These are phyloP conservation scores for Notospermus geniculatus DNA, from an alignment of 1,140 invertebrate genomes.

Conservation along the genomic window DNA sequence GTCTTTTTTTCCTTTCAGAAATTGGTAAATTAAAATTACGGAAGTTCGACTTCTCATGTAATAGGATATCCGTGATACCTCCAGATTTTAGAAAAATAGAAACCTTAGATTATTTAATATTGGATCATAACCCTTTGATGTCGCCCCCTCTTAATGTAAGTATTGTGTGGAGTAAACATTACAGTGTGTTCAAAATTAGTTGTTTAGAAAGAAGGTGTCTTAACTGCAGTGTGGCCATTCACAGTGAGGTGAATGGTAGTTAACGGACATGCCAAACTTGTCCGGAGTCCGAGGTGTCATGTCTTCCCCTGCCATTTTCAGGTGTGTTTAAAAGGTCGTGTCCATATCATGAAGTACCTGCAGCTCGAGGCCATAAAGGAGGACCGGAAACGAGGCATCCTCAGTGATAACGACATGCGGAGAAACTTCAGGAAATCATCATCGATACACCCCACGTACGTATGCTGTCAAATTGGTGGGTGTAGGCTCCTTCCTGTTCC, in stretches of 20 bases:
- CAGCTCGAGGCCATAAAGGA: constrained; percentile 77
- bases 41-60: constrained; percentile 82
- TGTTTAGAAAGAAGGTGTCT: neutral
- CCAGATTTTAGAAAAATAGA: constrained; percentile 81
- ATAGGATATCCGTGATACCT: constrained; percentile 81
- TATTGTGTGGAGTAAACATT: constrained; percentile 26
- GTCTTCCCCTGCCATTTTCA: constrained; percentile 47
- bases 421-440: constrained; percentile 56
- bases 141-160: constrained; percentile 88
- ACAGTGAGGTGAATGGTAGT: too few species aligned
- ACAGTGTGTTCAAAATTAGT: neutral
- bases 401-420: constrained; percentile 52
- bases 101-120: constrained; percentile 71
- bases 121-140: constrained; percentile 85
- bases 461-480: too few species aligned
- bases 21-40: constrained; percentile 80
- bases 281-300: neutral
- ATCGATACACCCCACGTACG: neutral
- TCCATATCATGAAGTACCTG: constrained; percentile 92
- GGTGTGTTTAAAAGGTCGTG: constrained; percentile 85
- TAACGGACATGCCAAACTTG: too few species aligned
- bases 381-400: constrained; percentile 52
- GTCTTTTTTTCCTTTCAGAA: constrained; percentile 63
- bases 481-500: too few species aligned
- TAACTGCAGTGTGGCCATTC: neutral